These are phyloP conservation scores for Drosophila neoperkinsi DNA, from an alignment of 2,888 invertebrate genomes.

Conservation along the genomic window DNA sequence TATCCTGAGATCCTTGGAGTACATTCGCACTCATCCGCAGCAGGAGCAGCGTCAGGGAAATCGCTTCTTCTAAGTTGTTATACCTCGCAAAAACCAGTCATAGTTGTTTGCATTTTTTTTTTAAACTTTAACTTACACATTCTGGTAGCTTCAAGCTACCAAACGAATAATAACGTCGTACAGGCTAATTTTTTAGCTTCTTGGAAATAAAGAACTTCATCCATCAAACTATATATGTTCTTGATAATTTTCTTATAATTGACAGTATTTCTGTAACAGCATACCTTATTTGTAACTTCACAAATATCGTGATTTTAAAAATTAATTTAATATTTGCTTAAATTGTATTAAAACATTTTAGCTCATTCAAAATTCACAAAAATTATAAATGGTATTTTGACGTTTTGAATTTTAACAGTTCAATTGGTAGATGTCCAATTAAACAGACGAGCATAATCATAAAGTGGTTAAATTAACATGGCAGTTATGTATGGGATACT, in stretches of 20 bases:
- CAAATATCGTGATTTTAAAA: too few relatives aligned
- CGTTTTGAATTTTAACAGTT: neutral
- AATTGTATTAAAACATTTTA: neutral
- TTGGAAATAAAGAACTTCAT: slow-evolving; percentile 39
- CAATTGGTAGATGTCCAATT: neutral
- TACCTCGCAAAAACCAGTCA: neutral
- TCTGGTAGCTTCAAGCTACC: slow-evolving; percentile 9
- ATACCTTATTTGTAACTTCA: neutral
- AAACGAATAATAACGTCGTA: slow-evolving; percentile 9
- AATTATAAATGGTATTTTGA: neutral
- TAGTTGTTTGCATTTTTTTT: slow-evolving; percentile 11
- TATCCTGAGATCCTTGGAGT: slow-evolving; percentile 82
- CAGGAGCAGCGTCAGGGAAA: slow-evolving; percentile 72
- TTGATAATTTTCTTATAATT: neutral
- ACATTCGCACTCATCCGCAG: slow-evolving; percentile 83
- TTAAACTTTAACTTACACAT: slow-evolving; percentile 20
- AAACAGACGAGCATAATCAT: neutral
- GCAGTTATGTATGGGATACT: slow-evolving; percentile 5
- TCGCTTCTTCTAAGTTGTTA: slow-evolving; percentile 36
- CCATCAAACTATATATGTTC: neutral
- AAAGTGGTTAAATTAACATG: slow-evolving; percentile 15
- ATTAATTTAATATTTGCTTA: too few relatives aligned
- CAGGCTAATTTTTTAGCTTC: slow-evolving; percentile 47
- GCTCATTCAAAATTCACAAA: too few relatives aligned
- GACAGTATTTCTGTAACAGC: neutral